These are phyloP conservation scores for Epiblema foenella DNA, from an alignment of 2,888 invertebrate genomes.

Conservation along the genomic window DNA sequence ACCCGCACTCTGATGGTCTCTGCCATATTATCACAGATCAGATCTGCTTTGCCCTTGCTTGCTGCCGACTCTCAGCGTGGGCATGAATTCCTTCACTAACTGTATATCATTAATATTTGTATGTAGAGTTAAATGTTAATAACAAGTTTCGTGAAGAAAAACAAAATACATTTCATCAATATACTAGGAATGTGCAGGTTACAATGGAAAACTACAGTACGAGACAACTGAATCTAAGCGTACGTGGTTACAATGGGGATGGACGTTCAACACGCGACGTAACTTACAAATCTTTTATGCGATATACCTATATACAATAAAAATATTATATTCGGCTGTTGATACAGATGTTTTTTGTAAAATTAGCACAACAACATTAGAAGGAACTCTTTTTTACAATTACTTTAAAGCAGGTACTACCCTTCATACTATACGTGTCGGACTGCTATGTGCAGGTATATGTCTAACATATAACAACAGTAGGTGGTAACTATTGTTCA, in stretches of 20 bases:
- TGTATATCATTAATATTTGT: not conserved
- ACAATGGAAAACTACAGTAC: not conserved
- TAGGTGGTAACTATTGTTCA: slow-evolving; percentile 41
- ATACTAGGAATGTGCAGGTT: not conserved
- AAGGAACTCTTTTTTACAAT: slow-evolving; percentile 68
- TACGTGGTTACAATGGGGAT: slow-evolving; percentile 29
- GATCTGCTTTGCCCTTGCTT: slow-evolving; percentile 78
- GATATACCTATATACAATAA: slow-evolving; percentile 22
- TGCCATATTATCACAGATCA: slow-evolving; percentile 82
- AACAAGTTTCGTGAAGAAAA: not conserved
- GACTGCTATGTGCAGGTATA: slow-evolving; percentile 39
- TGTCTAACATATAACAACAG: slow-evolving; percentile 46
- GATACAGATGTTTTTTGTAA: slow-evolving; percentile 47
- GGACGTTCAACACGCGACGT: slow-evolving; percentile 3
- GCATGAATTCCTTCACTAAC: slow-evolving; percentile 55
- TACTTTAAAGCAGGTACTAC: slow-evolving; percentile 50
- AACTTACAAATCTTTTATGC: slow-evolving; percentile 19
- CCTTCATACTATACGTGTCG: slow-evolving; percentile 45
- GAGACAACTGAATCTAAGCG: slow-evolving; percentile 2
- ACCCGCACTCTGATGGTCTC: slow-evolving; percentile 76
- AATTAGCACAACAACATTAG: slow-evolving; percentile 68
- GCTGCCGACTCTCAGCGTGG: slow-evolving; percentile 61
- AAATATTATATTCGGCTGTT: slow-evolving; percentile 21
- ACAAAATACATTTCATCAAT: not conserved
- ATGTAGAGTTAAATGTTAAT: not conserved